Evolutionary conservation across 2,888 invertebrate species (phyloP).

Genomic region (Andrena bucephala): DNA sequence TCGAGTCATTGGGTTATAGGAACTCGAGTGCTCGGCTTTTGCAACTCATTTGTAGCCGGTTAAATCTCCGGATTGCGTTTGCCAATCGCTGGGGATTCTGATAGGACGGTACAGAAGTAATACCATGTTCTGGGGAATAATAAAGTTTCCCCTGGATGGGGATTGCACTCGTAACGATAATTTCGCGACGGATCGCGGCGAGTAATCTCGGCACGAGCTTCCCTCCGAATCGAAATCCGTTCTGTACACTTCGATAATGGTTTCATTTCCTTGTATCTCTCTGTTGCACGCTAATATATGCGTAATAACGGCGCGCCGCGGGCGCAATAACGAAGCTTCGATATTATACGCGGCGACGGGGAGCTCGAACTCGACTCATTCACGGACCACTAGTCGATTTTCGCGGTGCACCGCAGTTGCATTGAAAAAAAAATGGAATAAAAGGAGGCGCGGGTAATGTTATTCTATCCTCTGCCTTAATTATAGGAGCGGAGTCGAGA

Average conservation of each 20-base stretch:
- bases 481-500: too few species aligned
- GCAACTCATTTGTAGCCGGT: neutral
- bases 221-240: constrained; percentile 51
- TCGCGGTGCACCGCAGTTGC: neutral
- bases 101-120: neutral
- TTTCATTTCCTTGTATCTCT: constrained; percentile 55
- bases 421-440: neutral
- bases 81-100: neutral
- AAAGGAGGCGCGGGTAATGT: neutral
- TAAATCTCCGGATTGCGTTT: too few species aligned
- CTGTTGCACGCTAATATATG: constrained; percentile 45
- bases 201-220: constrained; percentile 6
- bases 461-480: neutral
- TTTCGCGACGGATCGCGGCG: constrained; percentile 13
- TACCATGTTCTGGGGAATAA: neutral
- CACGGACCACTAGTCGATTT: constrained; percentile 20
- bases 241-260: constrained; percentile 45
- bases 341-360: constrained; percentile 45
- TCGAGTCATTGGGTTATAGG: too few species aligned
- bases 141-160: neutral
- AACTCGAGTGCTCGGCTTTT: too few species aligned
- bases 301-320: constrained; percentile 47
- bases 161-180: constrained; percentile 13
- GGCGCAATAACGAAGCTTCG: constrained; percentile 51
- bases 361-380: constrained; percentile 12